These are phyloP conservation scores for Hozukius guyotensis DNA, from an alignment of 2,797 vertebrate species.

Conservation along the genomic window DNA sequence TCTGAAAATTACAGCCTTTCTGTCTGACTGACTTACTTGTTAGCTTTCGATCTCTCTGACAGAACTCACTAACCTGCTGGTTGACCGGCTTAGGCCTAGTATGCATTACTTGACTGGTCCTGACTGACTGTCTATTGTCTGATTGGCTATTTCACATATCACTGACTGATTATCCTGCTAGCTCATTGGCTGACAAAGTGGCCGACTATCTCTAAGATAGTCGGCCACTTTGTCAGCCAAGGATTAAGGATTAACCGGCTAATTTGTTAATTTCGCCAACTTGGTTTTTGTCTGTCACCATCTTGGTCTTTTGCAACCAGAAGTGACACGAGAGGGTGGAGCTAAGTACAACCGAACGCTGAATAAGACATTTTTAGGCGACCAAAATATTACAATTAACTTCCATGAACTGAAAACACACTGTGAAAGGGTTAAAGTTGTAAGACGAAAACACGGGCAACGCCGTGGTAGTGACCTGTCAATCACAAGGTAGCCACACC, in stretches of 20 bases:
- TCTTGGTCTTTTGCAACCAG: no score
- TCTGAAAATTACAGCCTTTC: slow-evolving; percentile 20
- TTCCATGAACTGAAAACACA: no score
- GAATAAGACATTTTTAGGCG: no score
- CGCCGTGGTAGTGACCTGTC: no score
- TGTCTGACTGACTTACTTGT: neutral
- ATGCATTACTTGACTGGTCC: neutral
- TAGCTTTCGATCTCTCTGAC: neutral
- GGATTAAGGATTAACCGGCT: neutral
- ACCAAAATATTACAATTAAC: no score
- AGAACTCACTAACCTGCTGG: neutral
- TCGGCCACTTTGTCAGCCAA: no score
- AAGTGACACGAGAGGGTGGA: no score
- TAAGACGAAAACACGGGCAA: no score
- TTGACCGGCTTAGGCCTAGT: neutral
- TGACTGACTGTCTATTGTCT: neutral
- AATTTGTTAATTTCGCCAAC: no score
- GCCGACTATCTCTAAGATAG: neutral
- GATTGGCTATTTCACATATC: neutral
- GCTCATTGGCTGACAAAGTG: neutral
- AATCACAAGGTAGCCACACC: no score
- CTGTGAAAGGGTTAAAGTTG: no score
- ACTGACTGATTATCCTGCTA: neutral
- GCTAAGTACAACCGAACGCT: no score
- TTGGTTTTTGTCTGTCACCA: neutral